Conservation (phyloP, 2,888 invertebrate species). For the Papilio gigon region DNA sequence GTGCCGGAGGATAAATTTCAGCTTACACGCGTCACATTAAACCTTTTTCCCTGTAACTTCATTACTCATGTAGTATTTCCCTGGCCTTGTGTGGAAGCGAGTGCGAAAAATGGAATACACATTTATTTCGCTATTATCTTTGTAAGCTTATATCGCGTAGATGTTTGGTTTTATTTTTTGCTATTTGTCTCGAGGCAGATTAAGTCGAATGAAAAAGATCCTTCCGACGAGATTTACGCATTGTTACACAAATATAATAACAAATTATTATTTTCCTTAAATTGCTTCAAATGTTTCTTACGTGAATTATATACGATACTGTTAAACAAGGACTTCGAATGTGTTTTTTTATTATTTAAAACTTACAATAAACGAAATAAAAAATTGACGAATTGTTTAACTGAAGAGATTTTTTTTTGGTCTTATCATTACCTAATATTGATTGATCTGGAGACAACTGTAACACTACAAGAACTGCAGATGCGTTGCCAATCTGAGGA, state of each 20-base stretch:
- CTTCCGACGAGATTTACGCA: slow-evolving; percentile 31
- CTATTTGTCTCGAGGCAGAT: slow-evolving; percentile 29
- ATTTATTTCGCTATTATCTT: slow-evolving; percentile 37
- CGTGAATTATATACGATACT: neutral
- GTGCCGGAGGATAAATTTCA: too few species aligned
- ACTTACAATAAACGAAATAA: too few species aligned
- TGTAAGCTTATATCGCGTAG: slow-evolving; percentile 22
- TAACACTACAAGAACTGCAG: too few species aligned
- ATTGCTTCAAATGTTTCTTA: slow-evolving; percentile 6
- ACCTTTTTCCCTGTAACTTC: slow-evolving; percentile 23
- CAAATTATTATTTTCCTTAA: neutral
- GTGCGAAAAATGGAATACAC: slow-evolving; percentile 34
- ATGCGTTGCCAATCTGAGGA: too few species aligned
- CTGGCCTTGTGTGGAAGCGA: slow-evolving; percentile 16
- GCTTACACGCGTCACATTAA: slow-evolving; percentile 5
- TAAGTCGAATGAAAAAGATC: slow-evolving; percentile 32
- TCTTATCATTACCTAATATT: too few species aligned
- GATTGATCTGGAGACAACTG: too few species aligned
- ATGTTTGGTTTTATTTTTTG: slow-evolving; percentile 34
- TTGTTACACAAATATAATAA: slow-evolving; percentile 32
- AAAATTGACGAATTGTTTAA: too few species aligned
- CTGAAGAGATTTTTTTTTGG: too few species aligned
- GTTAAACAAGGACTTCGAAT: too few species aligned
- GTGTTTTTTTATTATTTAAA: too few species aligned
- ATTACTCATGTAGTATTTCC: slow-evolving; percentile 25